These are phyloP conservation scores for Ceratothoa steindachneri DNA, from an alignment of 2,888 invertebrate species.

Conservation along the genomic window DNA sequence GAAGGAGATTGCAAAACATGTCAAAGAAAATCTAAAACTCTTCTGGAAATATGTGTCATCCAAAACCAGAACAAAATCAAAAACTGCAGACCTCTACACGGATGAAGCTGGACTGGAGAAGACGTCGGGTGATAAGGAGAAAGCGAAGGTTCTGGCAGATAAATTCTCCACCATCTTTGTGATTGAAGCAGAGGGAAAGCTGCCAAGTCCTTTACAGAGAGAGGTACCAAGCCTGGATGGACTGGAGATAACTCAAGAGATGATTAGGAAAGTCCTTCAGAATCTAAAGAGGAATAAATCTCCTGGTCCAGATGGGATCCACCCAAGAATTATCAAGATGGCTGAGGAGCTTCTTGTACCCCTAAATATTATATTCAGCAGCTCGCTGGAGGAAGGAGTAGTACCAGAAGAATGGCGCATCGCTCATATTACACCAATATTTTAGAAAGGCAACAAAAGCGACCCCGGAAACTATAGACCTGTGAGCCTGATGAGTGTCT, in stretches of 20 bases:
- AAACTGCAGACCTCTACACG: background rate
- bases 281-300: constrained; percentile 13
- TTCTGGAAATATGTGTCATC: background rate
- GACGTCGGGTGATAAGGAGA: constrained; percentile 1
- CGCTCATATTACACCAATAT: constrained; percentile 9
- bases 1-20: background rate
- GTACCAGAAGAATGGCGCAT: constrained; percentile 5
- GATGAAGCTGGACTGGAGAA: background rate
- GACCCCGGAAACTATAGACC: constrained; percentile 16
- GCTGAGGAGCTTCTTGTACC: constrained; percentile 2
- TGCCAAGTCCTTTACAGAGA: background rate
- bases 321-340: constrained; percentile 6
- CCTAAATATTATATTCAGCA: background rate
- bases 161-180: background rate
- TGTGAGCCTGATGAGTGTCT: constrained; percentile 3
- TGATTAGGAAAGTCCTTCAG: background rate
- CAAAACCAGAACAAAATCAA: background rate
- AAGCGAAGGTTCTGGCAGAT: background rate
- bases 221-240: background rate
- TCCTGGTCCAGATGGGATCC: constrained; percentile 13
- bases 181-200: background rate
- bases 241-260: background rate
- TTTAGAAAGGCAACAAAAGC: background rate
- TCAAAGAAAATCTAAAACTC: background rate
- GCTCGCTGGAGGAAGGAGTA: background rate